Evolutionary conservation across 2,113 vertebrate species (phyloP), one percentile per base, ranked within the genome.

Genomic region (Dunckerocampus dactyliophorus): DNA sequence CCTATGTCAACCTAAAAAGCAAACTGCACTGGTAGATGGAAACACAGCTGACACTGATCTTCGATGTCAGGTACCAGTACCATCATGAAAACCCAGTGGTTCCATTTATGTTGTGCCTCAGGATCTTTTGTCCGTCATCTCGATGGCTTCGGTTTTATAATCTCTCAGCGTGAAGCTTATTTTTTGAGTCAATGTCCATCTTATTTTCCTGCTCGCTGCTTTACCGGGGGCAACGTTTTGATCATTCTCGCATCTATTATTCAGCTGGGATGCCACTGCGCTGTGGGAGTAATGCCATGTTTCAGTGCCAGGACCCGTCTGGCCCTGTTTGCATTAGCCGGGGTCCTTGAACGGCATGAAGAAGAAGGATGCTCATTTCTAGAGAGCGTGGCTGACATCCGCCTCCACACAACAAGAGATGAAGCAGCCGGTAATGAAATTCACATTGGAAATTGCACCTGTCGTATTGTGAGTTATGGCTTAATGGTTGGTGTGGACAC

Each of bases 391-490:
- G 20, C 56, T 71, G 76, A 67, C 71, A 79, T 50, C 64, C 70
- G 53, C 71, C 45, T 39, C 73, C 72, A 49, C 69, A 59, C 59
- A 72, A 73, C 81, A 80, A 81, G 76, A 66, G 43, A 47, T 50
- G 51, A 72, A 61, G 61, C 69, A 62, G 67, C 42, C 77, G 45
- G 13, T 88, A 86, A 89, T 86, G 82, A 86, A 79, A 88, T 87
- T 83, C 80, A 68, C 51, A 66, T 72, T 63, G 54, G 71, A 86
- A 87, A 84, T 76, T 68, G 77, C 82, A 80, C 79, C 74, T 78
- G 86, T 85, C 77, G 70, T 52, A 15, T 50, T 57, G 51, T 83
- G 79, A 87, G 71, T 85, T 85, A 88, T 88, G 81, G 72, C 75
- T 64, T 53, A 67, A 70, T 78, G 72, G 71, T 68, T 82, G 81